Percentiles rank a stretch among this genome's conserved stretches.
Conservation (phyloP, 2,113 vertebrate species). For the western clawed frog (Xenopus tropicalis) region UCB_Xtro_10.0 CM004447.2:37223501-37224000, state of each 20-base stretch:
- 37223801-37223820: background rate
- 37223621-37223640: constrained; percentile 5
- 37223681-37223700: constrained; percentile 14
- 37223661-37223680: constrained; percentile 12
- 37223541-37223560: constrained; percentile 49
- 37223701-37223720: background rate
- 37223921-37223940: too few species aligned
- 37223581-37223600: constrained; percentile 1
- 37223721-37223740: background rate
- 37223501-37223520: constrained; percentile 46
- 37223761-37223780: background rate
- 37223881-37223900: too few species aligned
- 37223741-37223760: background rate
- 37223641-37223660: constrained; percentile 11
- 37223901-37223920: too few species aligned
- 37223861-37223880: too few species aligned
- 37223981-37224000: too few species aligned
- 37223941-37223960: too few species aligned
- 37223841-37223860: too few species aligned
- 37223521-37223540: constrained; percentile 37
- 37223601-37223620: background rate
- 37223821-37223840: too few species aligned
- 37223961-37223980: too few species aligned
- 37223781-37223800: background rate
- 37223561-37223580: constrained; percentile 24